Evolutionary conservation across 1,140 invertebrate species (phyloP), one percentile per base, ranked within the genome.

Genomic region (Drosophila sturtevanti): DNA sequence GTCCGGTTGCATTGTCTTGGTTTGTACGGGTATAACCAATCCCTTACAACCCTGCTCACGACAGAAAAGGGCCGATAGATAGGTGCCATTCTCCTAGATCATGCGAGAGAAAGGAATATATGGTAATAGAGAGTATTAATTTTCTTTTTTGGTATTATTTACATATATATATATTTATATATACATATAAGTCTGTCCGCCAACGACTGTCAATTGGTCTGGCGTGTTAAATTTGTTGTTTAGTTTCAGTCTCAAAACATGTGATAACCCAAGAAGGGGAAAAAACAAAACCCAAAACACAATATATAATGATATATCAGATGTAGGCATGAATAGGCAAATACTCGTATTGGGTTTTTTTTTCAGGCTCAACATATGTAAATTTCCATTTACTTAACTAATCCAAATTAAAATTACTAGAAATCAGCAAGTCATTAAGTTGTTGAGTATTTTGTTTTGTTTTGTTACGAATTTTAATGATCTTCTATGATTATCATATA

Each of bases 1-100:
- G 62, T 91, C 87, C 14, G 90, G 85, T 55, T 90, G 90, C 60
- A 91, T 41, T 4, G 79, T 90, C 4, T 80, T 90, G 12, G 90
- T 90, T 64, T 91, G 84, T 1, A 90, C 79, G 27, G 90, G 90
- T 52, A 91, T 91, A 3, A 91, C 86, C 58, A 91, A 70, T 5
- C 90, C 89, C n/a, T 86, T 86, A 69, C 90, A 91, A 59, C 81
- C 77, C 70, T 84, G 77, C 12, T 90, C 85, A 14, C 90, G 89
- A 37, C 90, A 91, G 35, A 90, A 90, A 7, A 91, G 68, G 9
- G 90, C 90, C 58, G 90, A 89, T 54, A 91, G 31, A 41, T 90
- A 90, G 0, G 90, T 91, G 34, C 90, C 90, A 55, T 91, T 91
- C 68, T 91, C 90, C 90, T 91, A 66, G 2, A 77, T 72, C 22